These are phyloP conservation scores for Echinops telfairi DNA, from an alignment of 2,113 vertebrate species.

Conservation along the genomic window DNA sequence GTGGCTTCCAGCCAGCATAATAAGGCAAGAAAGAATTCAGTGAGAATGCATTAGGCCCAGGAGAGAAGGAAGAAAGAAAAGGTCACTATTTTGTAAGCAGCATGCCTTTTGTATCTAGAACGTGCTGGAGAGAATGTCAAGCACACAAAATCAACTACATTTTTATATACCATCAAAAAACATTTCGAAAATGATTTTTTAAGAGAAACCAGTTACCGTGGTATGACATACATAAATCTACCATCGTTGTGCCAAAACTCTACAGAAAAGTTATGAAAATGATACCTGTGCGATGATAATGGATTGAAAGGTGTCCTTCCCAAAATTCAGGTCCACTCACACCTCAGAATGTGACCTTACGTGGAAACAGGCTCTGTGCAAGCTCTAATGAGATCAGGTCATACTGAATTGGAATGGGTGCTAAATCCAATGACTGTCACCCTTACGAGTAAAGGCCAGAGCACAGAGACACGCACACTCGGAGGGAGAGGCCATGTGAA, in stretches of 20 bases:
- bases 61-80: not conserved
- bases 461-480: not conserved
- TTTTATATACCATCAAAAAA: conserved; percentile 40
- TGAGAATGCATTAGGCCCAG: not conserved
- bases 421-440: not conserved
- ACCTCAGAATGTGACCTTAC: not conserved
- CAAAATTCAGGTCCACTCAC: not conserved
- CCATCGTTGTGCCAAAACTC: not conserved
- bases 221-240: conserved; percentile 46
- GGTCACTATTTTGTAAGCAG: conserved; percentile 1
- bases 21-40: conserved; percentile 32
- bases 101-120: not conserved
- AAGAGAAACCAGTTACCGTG: conserved; percentile 24
- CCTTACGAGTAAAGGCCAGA: not conserved
- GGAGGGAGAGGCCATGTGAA: not conserved
- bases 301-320: not conserved
- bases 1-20: conserved; percentile 1
- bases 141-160: conserved; percentile 1
- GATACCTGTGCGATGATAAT: not conserved
- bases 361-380: not conserved
- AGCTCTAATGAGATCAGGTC: not conserved
- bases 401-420: not conserved
- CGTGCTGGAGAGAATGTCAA: conserved; percentile 31
- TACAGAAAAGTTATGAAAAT: conserved; percentile 41
- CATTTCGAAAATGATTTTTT: conserved; percentile 42